These are phyloP conservation scores for Tetranychus urticae DNA, from an alignment of 1,140 invertebrate species.

Conservation along the genomic window DNA sequence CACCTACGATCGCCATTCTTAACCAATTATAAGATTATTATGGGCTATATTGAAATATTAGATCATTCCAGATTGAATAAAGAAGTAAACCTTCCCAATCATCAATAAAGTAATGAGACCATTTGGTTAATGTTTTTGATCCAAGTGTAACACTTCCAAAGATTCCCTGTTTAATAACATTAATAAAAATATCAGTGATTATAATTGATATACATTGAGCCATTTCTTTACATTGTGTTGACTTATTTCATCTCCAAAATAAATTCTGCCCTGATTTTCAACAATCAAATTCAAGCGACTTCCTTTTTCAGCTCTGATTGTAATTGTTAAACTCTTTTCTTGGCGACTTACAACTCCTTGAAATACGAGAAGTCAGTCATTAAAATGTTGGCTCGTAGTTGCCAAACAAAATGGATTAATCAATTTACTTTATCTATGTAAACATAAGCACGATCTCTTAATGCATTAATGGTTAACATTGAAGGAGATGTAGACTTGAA, in stretches of 20 bases:
- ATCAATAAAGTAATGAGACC: neutral
- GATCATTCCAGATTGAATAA: too few relatives aligned
- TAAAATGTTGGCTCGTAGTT: too few relatives aligned
- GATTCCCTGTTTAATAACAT: neutral
- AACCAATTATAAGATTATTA: too few relatives aligned
- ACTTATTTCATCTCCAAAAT: conserved; percentile 18
- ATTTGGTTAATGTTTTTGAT: neutral
- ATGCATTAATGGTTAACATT: conserved; percentile 27
- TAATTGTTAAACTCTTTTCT: too few relatives aligned
- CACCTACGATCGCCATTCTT: too few relatives aligned
- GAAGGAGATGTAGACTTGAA: conserved; percentile 25
- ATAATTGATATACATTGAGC: neutral
- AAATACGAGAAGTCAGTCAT: neutral
- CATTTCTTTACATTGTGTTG: neutral
- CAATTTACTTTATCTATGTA: conserved; percentile 30
- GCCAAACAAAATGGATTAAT: neutral
- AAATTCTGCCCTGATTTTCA: conserved; percentile 13
- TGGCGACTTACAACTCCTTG: conserved; percentile 27
- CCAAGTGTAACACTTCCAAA: neutral
- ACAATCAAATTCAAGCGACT: conserved; percentile 26
- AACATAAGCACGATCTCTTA: conserved; percentile 45
- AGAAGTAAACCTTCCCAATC: neutral
- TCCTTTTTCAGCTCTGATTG: conserved; percentile 27
- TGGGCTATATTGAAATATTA: too few relatives aligned
- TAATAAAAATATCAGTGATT: neutral